Evolutionary conservation across 2,888 invertebrate species (phyloP), one percentile per base, ranked within the genome.

Genomic region (Orthosia cruda): DNA sequence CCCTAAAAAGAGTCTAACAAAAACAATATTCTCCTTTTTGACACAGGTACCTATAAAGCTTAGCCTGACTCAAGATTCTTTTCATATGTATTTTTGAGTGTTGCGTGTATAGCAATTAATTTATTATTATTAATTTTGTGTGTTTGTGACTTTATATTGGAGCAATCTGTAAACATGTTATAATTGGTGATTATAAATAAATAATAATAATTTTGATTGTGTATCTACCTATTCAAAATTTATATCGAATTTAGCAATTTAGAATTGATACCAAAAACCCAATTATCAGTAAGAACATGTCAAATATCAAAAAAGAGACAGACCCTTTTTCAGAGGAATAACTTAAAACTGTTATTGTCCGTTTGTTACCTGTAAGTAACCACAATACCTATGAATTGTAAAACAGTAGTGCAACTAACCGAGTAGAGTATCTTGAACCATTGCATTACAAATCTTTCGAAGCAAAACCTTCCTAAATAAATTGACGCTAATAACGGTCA

Each of bases 331-430:
- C 45, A 57, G 26, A 58, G 50, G 55, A 70, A 68, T 68, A 20
- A 52, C 71, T 72, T 67, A 62, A 74, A 63, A 73, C 65, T 68
- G 57, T 57, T 73, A 32, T 54, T 69, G 66, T 79, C 70, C 58
- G 47, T 77, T 82, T 76, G 57, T 59, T 47, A 58, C 59, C 72
- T 55, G 20, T 61, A 45, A 57, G 61, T n/a, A n/a, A n/a, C n/a
- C 73, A 80, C 57, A 72, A 62, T 50, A 54, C 40, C n/a, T 15
- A 16, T 59, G 32, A 47, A 23, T 16, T 15, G 0, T 23, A 52
- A 54, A n/a, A 9, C 59, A 80, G 80, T 71, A 79, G 47, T 1
- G 9, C 68, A 74, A 74, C 40, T 12, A 32, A 15, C 50, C 26
- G 15, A 2, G 15, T 26, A 45, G 4, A 23, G 12, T 45, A 45